A percentile compares a stretch with the other conserved stretches of the same genome.
These are phyloP conservation scores for Hylyphantes graminicola DNA, from an alignment of 1,140 invertebrate genomes.

Conservation along the genomic window DNA sequence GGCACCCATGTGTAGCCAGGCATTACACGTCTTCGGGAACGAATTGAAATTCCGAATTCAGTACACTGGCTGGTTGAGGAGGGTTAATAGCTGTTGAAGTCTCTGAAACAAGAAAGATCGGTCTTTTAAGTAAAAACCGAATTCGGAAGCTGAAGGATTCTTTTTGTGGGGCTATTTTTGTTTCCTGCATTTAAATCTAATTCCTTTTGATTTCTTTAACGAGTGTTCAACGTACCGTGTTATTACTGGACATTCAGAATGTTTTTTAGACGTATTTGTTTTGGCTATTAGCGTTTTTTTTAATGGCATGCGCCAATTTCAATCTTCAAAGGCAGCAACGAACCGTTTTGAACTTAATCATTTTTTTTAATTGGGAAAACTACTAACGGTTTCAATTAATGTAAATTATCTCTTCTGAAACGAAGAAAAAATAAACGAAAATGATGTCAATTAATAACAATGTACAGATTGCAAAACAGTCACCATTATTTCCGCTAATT, in stretches of 20 bases:
- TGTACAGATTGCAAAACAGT: too few relatives aligned
- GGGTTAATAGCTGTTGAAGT: background rate
- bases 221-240: constrained; percentile 17
- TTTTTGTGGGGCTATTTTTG: constrained; percentile 20
- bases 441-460: too few relatives aligned
- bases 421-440: too few relatives aligned
- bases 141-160: constrained; percentile 18
- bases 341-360: background rate
- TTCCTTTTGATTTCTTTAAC: constrained; percentile 12
- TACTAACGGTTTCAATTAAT: too few relatives aligned
- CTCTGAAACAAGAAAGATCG: background rate
- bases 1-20: constrained; percentile 26
- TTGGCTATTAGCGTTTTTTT: background rate
- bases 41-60: background rate
- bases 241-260: constrained; percentile 17
- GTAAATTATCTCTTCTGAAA: too few relatives aligned
- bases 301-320: background rate
- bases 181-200: constrained; percentile 1
- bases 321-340: background rate
- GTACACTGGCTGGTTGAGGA: too few relatives aligned
- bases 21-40: constrained; percentile 3
- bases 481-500: too few relatives aligned
- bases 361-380: too few relatives aligned
- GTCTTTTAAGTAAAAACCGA: constrained; percentile 16
- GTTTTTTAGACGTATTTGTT: background rate